Conservation (phyloP, 2,888 invertebrate genomes). For the Dinocampus coccinellae region DNA sequence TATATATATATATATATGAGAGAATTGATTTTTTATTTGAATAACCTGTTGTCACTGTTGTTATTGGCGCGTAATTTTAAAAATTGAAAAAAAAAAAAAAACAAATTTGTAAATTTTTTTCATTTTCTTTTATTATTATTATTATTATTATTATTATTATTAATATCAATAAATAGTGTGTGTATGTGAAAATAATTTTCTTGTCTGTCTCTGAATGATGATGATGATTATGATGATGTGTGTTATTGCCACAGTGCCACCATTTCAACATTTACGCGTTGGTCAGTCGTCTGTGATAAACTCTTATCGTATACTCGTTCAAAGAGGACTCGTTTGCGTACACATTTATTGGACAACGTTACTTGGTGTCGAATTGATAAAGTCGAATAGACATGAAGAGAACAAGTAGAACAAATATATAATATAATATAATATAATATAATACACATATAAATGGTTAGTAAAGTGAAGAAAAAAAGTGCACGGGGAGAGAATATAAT, state of each 20-base stretch:
- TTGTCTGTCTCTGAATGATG: not conserved
- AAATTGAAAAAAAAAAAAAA: too few species aligned
- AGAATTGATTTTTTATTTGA: not conserved
- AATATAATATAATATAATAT: not conserved
- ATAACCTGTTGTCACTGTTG: too few species aligned
- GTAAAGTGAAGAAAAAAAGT: not conserved
- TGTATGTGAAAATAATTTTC: not conserved
- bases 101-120: too few species aligned
- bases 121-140: too few species aligned
- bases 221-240: not conserved
- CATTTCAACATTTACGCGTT: slow-evolving; percentile 33
- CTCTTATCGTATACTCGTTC: slow-evolving; percentile 45
- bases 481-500: not conserved
- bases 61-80: too few species aligned
- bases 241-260: slow-evolving; percentile 18
- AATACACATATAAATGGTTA: not conserved
- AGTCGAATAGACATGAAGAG: not conserved
- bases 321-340: slow-evolving; percentile 25
- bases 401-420: not conserved
- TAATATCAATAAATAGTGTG: not conserved
- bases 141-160: too few species aligned
- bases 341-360: slow-evolving; percentile 12
- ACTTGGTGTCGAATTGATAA: slow-evolving; percentile 14
- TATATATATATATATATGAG: too few species aligned
- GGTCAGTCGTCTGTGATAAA: slow-evolving; percentile 38